A percentile compares a stretch with the other conserved stretches of the same genome.
Evolutionary conservation across 2,888 invertebrate species (phyloP).

Genomic region (Tillus elongatus): DNA sequence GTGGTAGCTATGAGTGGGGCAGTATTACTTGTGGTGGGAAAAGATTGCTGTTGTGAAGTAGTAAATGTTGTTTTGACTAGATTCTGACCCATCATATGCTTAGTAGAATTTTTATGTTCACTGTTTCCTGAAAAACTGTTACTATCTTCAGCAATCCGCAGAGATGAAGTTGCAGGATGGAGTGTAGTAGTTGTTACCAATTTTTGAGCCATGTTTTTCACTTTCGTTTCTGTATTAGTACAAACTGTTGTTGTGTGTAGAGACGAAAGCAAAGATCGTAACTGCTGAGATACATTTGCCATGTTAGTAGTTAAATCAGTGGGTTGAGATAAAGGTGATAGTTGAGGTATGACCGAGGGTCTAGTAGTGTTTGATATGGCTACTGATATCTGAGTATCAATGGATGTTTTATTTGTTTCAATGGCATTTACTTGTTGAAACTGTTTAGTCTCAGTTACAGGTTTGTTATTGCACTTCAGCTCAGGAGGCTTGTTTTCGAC

Average conservation of each 20-base stretch:
- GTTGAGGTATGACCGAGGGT: slow-evolving; percentile 53
- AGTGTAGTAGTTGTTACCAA: neutral
- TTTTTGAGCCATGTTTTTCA: neutral
- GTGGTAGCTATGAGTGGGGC: too few relatives aligned
- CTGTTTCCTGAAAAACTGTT: too few relatives aligned
- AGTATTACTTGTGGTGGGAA: too few relatives aligned
- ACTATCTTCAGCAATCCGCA: neutral
- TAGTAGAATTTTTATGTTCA: too few relatives aligned
- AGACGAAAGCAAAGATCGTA: slow-evolving; percentile 58
- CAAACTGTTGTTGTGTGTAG: slow-evolving; percentile 51
- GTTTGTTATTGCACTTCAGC: slow-evolving; percentile 15
- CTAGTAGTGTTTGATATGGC: slow-evolving; percentile 29
- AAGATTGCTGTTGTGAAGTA: too few relatives aligned
- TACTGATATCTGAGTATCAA: slow-evolving; percentile 9
- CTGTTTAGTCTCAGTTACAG: slow-evolving; percentile 20
- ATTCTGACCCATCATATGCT: too few relatives aligned
- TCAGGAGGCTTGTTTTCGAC: slow-evolving; percentile 17
- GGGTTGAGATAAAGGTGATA: slow-evolving; percentile 63
- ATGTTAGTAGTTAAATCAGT: slow-evolving; percentile 63
- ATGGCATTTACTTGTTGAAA: slow-evolving; percentile 8
- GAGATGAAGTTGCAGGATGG: neutral
- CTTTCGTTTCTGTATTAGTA: slow-evolving; percentile 41
- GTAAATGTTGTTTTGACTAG: too few relatives aligned
- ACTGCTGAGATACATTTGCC: slow-evolving; percentile 61
- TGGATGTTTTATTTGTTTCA: slow-evolving; percentile 10